A percentile compares a stretch with the other conserved stretches of the same genome.
Conservation (phyloP, 2,888 invertebrate genomes). For the Lasioglossum figueresi region DNA sequence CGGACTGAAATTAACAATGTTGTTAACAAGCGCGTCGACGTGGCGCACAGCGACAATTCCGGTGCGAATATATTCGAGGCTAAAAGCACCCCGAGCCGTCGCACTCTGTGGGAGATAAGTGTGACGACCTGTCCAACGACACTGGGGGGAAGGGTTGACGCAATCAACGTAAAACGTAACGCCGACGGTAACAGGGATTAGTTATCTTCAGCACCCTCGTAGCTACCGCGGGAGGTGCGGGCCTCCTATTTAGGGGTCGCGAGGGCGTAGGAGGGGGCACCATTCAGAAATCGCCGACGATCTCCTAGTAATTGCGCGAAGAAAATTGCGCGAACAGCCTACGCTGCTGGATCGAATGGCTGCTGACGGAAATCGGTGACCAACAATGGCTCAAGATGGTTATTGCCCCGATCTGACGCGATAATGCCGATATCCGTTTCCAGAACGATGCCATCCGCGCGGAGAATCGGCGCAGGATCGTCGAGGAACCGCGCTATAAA, state of each 20-base stretch:
- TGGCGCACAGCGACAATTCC: slow-evolving; percentile 49
- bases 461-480: slow-evolving; percentile 35
- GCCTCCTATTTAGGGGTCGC: slow-evolving; percentile 56
- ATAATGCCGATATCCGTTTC: slow-evolving; percentile 65
- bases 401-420: slow-evolving; percentile 65
- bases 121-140: slow-evolving; percentile 83
- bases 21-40: slow-evolving; percentile 76
- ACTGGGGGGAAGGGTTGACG: slow-evolving; percentile 80
- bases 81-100: slow-evolving; percentile 62
- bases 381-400: slow-evolving; percentile 66
- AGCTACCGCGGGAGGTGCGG: slow-evolving; percentile 48
- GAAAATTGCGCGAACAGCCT: slow-evolving; percentile 70
- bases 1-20: slow-evolving; percentile 78
- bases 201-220: slow-evolving; percentile 80
- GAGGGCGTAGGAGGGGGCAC: background rate
- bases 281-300: slow-evolving; percentile 58
- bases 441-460: slow-evolving; percentile 53
- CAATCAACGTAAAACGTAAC: slow-evolving; percentile 84
- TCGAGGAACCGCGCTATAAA: background rate
- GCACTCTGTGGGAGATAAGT: slow-evolving; percentile 80
- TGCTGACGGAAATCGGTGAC: slow-evolving; percentile 68
- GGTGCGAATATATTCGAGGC: slow-evolving; percentile 62
- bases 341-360: slow-evolving; percentile 41
- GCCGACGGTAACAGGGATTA: slow-evolving; percentile 83
- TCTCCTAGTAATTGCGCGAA: slow-evolving; percentile 72